A percentile compares a stretch with the other conserved stretches of the same genome.
These are phyloP conservation scores for Tortricodes alternella DNA, from an alignment of 2,888 invertebrate genomes.

Conservation along the genomic window DNA sequence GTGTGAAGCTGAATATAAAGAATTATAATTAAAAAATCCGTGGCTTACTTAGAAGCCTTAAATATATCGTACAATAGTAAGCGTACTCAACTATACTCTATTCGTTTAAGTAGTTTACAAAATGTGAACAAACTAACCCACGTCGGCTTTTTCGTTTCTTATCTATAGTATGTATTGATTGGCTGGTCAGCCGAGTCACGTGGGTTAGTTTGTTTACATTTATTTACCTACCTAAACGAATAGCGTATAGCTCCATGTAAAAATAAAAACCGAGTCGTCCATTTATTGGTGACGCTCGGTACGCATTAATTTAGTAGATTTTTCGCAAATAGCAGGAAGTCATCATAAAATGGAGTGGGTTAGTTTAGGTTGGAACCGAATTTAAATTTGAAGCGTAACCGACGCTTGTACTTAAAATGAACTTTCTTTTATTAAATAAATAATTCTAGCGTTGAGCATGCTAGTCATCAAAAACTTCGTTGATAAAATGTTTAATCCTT, in stretches of 20 bases:
- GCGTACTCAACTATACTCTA: conserved; percentile 78
- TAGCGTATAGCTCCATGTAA: conserved; percentile 66
- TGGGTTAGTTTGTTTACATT: no score
- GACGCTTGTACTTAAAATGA: conserved; percentile 4
- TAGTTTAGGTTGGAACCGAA: conserved; percentile 59
- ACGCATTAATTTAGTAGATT: neutral
- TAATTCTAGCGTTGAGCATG: conserved; percentile 25
- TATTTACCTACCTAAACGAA: no score
- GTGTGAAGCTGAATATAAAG: conserved; percentile 9
- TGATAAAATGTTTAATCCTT: conserved; percentile 1
- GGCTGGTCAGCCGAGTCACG: no score
- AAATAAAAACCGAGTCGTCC: conserved; percentile 55
- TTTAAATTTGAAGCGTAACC: conserved; percentile 33
- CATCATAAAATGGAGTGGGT: neutral
- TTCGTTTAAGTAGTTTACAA: no score
- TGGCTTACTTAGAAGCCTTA: conserved; percentile 58
- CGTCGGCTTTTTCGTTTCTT: no score
- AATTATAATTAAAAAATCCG: conserved; percentile 38
- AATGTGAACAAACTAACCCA: no score
- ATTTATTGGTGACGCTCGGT: neutral
- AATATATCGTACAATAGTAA: conserved; percentile 76
- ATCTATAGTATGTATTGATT: no score
- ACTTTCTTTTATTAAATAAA: conserved; percentile 40
- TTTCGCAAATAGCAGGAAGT: no score
- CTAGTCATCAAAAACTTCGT: conserved; percentile 19